phyloP scores from a whole-genome alignment of 2,113 vertebrate species.

The Miniopterus natalensis region DNA sequence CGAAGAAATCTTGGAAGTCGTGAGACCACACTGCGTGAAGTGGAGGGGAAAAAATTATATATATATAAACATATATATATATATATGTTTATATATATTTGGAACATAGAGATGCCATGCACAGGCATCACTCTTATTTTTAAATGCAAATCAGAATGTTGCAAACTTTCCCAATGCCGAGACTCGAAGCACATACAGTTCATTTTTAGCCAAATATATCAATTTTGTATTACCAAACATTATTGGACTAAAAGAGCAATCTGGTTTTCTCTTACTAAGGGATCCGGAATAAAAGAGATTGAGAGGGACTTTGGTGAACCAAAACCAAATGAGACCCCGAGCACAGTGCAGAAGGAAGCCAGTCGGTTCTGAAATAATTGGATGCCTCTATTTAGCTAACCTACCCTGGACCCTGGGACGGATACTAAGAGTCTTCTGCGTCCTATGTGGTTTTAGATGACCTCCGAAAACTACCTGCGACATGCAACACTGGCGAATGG shows the following conservation, averaged over 20 bases:
- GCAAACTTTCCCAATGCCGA: background rate
- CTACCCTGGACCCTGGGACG: background rate
- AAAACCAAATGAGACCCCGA: background rate
- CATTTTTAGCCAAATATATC: background rate
- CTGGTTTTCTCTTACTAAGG: conserved; percentile 21
- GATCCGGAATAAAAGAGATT: background rate
- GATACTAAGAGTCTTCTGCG: accelerated
- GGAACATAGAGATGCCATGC: accelerated
- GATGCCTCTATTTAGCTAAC: background rate
- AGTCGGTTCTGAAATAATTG: background rate
- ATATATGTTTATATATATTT: too few species aligned
- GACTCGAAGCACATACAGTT: background rate
- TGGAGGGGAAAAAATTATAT: too few species aligned
- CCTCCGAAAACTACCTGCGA: background rate
- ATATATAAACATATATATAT: background rate
- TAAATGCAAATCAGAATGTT: conserved; percentile 1
- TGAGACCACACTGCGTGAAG: background rate
- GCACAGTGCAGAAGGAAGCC: background rate
- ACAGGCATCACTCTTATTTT: background rate
- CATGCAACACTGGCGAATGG: background rate
- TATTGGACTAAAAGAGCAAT: background rate
- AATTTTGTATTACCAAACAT: background rate
- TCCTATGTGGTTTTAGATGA: background rate
- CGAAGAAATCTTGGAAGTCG: background rate
- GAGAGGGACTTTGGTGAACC: background rate